A percentile compares a stretch with the other conserved stretches of the same genome.
phyloP scores from a whole-genome alignment of 2,113 vertebrate species.

The Lepus timidus region DNA sequence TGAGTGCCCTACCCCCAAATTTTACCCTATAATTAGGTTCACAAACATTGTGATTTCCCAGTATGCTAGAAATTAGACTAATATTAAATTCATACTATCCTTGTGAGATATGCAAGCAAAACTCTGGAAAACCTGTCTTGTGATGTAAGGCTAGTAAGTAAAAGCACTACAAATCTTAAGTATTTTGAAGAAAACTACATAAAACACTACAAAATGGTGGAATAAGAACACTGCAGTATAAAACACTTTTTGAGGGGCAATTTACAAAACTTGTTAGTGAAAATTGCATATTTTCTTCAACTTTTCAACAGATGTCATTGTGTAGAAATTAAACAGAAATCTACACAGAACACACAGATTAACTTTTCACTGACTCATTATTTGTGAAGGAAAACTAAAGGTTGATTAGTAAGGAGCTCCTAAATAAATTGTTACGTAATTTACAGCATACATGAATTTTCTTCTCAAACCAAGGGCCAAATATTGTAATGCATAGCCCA shows the following conservation, averaged over 20 bases:
- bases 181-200: slow-evolving; percentile 28
- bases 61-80: neutral
- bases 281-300: neutral
- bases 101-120: neutral
- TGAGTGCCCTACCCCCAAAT: neutral
- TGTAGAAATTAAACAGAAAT: neutral
- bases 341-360: neutral
- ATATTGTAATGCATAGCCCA: neutral
- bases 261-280: neutral
- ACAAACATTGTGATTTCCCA: neutral
- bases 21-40: slow-evolving; percentile 1
- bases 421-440: slow-evolving; percentile 12
- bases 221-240: neutral
- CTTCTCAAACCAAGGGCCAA: slow-evolving; percentile 9
- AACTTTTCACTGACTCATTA: neutral
- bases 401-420: neutral
- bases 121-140: neutral
- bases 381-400: slow-evolving; percentile 6
- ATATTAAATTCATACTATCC: neutral
- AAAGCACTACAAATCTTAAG: neutral
- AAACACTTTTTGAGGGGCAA: neutral
- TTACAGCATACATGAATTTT: neutral
- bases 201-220: slow-evolving; percentile 17
- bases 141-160: neutral
- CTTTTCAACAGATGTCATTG: neutral